A percentile compares a stretch with the other conserved stretches of the same genome.
Evolutionary conservation across 2,888 invertebrate genomes (phyloP).

Genomic region (Luperina nickerlii): DNA sequence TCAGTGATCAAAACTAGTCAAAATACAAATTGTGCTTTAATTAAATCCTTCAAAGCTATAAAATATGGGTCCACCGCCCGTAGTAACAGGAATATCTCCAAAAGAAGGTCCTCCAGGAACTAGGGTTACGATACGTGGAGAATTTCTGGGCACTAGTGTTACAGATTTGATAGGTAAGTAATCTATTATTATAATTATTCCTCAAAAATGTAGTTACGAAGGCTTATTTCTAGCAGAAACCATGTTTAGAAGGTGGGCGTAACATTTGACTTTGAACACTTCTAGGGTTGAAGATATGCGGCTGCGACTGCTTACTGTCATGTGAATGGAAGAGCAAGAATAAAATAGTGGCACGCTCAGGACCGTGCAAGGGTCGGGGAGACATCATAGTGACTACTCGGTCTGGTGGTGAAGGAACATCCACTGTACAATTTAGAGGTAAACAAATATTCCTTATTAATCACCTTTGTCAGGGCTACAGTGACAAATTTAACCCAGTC

Average conservation of each 20-base stretch:
- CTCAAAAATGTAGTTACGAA: background rate
- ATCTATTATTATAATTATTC: background rate
- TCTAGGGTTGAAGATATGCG: conserved; percentile 97
- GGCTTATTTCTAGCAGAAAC: background rate
- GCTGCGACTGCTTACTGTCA: conserved; percentile 97
- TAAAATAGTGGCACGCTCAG: conserved; percentile 98
- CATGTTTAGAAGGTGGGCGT: conserved; percentile 53
- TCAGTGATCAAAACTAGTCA: background rate
- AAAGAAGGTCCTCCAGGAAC: conserved; percentile 99
- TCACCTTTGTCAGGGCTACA: too few species aligned
- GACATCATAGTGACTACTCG: conserved; percentile 97
- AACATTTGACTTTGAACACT: conserved; percentile 6
- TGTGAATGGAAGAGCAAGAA: conserved; percentile 99
- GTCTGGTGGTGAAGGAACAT: conserved; percentile 96
- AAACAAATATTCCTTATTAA: conserved; percentile 25
- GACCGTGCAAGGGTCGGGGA: conserved; percentile 97
- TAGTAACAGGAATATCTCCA: conserved; percentile 99
- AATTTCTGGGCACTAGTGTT: conserved; percentile 96
- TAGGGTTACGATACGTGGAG: conserved; percentile 97
- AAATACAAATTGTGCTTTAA: background rate
- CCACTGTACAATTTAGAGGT: conserved; percentile 97
- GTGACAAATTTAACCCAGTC: background rate
- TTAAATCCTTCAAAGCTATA: background rate
- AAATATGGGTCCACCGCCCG: conserved; percentile 94
- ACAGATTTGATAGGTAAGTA: conserved; percentile 95